phyloP scores from a whole-genome alignment of 2,888 invertebrate species.

The Diloba caeruleocephala region DNA sequence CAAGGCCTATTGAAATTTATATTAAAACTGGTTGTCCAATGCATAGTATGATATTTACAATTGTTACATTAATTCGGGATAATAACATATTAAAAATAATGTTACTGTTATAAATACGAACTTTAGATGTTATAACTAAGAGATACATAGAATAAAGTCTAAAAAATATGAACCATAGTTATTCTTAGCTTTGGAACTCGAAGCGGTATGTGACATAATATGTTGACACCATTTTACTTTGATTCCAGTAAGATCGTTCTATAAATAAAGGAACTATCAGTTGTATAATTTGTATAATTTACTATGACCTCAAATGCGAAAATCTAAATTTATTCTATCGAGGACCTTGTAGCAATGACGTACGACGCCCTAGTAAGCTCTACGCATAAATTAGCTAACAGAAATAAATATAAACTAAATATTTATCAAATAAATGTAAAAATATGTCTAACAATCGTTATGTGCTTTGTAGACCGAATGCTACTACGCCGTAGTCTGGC shows the following conservation, averaged over 20 bases:
- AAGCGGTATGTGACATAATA: background rate
- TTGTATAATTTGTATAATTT: constrained; percentile 48
- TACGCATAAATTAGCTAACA: constrained; percentile 40
- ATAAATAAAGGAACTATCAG: constrained; percentile 32
- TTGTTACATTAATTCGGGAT: too few species aligned
- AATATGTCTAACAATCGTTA: constrained; percentile 26
- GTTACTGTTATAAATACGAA: too few species aligned
- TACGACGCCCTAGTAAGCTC: constrained; percentile 40
- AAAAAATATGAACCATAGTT: too few species aligned
- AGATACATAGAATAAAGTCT: too few species aligned
- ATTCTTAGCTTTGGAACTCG: too few species aligned
- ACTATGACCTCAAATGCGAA: constrained; percentile 47
- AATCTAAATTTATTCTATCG: constrained; percentile 49
- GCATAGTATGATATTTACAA: too few species aligned
- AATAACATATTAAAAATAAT: too few species aligned
- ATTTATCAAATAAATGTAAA: constrained; percentile 18
- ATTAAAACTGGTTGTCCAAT: too few species aligned
- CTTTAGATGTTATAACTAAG: too few species aligned
- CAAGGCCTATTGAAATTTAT: too few species aligned
- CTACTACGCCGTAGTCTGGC: constrained; percentile 49
- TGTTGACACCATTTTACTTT: constrained; percentile 15
- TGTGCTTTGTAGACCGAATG: constrained; percentile 16
- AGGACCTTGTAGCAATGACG: constrained; percentile 47
- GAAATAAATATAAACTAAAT: constrained; percentile 45
- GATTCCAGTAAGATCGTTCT: constrained; percentile 32